These are phyloP conservation scores for Yasuhikotakia modesta DNA, from an alignment of 2,797 vertebrate species.

Conservation along the genomic window DNA sequence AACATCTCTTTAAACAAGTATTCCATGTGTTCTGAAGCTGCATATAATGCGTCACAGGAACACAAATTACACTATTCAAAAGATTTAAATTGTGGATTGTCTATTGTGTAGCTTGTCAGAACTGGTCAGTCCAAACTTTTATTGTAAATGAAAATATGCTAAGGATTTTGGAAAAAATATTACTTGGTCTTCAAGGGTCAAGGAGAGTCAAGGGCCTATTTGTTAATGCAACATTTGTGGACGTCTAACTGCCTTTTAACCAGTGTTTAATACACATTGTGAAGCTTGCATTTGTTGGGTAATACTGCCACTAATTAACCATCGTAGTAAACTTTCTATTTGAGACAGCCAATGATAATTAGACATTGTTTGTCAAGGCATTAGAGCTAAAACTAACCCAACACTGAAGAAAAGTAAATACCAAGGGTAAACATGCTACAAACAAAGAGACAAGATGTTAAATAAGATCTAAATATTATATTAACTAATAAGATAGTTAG, in stretches of 20 bases:
- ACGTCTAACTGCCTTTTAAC: slow-evolving; percentile 6
- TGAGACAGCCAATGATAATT: neutral
- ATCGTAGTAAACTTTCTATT: slow-evolving; percentile 12
- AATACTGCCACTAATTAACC: slow-evolving; percentile 3
- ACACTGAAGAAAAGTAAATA: neutral
- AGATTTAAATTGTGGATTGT: neutral
- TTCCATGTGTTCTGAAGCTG: too few species aligned
- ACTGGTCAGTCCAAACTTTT: too few species aligned
- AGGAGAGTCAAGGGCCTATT: neutral
- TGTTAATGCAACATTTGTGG: too few species aligned
- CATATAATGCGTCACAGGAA: too few species aligned
- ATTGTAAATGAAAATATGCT: too few species aligned
- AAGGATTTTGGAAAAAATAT: too few species aligned
- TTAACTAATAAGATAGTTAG: too few species aligned
- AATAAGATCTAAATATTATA: too few species aligned
- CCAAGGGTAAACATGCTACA: neutral
- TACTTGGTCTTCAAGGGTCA: neutral
- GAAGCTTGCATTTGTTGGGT: neutral
- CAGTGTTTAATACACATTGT: slow-evolving; percentile 13
- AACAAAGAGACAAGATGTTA: neutral
- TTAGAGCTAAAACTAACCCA: too few species aligned
- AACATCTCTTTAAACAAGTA: too few species aligned
- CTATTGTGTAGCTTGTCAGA: too few species aligned
- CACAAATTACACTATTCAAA: neutral
- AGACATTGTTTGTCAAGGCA: neutral